A percentile compares a stretch with the other conserved stretches of the same genome.
These are phyloP conservation scores for Temnothorax longispinosus DNA, from an alignment of 1,140 invertebrate species.

Conservation along the genomic window DNA sequence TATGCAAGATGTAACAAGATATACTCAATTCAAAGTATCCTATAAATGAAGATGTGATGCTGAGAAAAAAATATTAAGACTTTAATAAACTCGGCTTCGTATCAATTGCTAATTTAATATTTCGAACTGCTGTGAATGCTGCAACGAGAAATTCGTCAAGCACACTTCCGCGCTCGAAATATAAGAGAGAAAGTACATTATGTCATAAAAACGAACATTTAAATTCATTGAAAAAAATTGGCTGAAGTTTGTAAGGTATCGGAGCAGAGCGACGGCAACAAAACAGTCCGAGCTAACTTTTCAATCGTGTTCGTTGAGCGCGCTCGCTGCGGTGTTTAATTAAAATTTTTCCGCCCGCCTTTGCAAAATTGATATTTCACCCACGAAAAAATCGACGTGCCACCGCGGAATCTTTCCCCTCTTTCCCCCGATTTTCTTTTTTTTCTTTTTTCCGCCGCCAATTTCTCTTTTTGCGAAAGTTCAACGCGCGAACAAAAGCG, in stretches of 20 bases:
- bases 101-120: not conserved
- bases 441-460: not conserved
- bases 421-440: not conserved
- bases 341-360: conserved; percentile 44
- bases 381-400: conserved; percentile 13
- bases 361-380: conserved; percentile 49
- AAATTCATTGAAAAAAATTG: conserved; percentile 36
- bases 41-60: not conserved
- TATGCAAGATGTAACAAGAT: not conserved
- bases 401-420: not conserved
- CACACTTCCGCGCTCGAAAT: not conserved
- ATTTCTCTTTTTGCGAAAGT: conserved; percentile 9
- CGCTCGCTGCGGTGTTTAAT: conserved; percentile 32
- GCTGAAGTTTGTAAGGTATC: conserved; percentile 10
- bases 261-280: not conserved
- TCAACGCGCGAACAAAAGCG: conserved; percentile 32
- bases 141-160: not conserved
- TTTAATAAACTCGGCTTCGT: not conserved
- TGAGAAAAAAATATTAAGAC: not conserved
- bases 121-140: not conserved
- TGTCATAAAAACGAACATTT: conserved; percentile 24
- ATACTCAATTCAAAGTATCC: not conserved
- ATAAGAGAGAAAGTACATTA: not conserved
- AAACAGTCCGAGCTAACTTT: conserved; percentile 33
- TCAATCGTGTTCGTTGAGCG: conserved; percentile 18